Conservation (phyloP, 2,113 vertebrate species). For the Girardinichthys multiradiatus region DNA sequence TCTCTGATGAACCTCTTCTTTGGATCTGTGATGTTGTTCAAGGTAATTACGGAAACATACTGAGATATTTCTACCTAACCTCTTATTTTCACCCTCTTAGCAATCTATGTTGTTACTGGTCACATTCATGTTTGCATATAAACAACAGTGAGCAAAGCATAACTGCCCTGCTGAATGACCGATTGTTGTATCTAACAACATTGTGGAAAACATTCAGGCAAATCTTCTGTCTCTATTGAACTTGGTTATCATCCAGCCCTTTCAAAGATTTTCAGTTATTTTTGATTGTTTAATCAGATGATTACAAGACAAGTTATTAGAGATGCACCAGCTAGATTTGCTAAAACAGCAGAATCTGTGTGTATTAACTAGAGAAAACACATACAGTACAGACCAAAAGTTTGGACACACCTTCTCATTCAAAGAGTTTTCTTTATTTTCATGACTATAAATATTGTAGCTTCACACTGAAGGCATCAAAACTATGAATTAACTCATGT, state of each 20-base stretch:
- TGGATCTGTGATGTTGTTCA: constrained; percentile 88
- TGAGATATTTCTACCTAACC: neutral
- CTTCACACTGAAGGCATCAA: too few species aligned
- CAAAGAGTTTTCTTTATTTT: too few species aligned
- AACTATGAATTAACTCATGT: too few species aligned
- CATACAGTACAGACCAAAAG: too few species aligned
- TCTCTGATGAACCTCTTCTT: constrained; percentile 89
- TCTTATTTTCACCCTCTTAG: neutral
- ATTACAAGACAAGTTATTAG: neutral
- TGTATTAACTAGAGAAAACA: too few species aligned
- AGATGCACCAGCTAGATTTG: neutral
- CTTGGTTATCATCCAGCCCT: too few species aligned
- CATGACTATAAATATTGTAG: too few species aligned
- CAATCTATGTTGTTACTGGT: neutral
- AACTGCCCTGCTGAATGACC: neutral
- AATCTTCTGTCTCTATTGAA: neutral
- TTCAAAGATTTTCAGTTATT: too few species aligned
- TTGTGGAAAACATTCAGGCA: neutral
- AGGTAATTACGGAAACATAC: constrained; percentile 71
- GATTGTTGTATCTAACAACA: neutral
- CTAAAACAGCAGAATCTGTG: neutral
- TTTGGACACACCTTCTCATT: too few species aligned
- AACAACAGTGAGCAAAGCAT: neutral
- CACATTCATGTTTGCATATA: neutral
- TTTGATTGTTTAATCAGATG: too few species aligned